phyloP scores from a whole-genome alignment of 2,113 vertebrate genomes.

The Pituophis catenifer region DNA sequence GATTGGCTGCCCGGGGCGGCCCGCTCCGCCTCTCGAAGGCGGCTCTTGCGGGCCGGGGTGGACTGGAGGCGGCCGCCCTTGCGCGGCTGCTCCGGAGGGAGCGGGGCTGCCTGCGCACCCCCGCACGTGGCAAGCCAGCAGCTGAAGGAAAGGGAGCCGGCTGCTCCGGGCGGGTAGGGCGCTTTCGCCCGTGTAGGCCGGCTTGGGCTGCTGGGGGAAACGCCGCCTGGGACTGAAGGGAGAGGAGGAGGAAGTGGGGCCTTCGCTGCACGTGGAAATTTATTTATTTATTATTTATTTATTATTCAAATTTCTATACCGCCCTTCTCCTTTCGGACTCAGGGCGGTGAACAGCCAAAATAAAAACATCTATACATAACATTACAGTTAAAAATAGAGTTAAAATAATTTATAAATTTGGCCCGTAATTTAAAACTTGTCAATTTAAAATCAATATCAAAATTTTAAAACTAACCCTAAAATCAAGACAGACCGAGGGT shows the following conservation, averaged over 20 bases:
- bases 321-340: too few relatives aligned
- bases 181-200: not conserved
- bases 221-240: not conserved
- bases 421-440: too few relatives aligned
- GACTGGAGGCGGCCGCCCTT: not conserved
- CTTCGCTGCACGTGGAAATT: not conserved
- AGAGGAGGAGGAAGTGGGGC: not conserved
- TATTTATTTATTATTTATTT: too few relatives aligned
- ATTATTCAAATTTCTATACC: too few relatives aligned
- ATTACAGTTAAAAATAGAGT: too few relatives aligned
- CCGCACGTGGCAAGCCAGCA: not conserved
- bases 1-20: constrained; percentile 7
- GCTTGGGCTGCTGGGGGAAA: not conserved
- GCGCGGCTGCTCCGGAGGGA: not conserved
- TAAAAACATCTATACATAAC: too few relatives aligned
- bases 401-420: too few relatives aligned
- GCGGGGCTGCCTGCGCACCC: not conserved
- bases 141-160: not conserved
- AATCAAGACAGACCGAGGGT: not conserved
- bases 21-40: constrained; percentile 1
- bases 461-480: too few relatives aligned
- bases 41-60: not conserved
- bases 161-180: not conserved
- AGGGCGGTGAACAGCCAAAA: too few relatives aligned
- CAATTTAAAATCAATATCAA: too few relatives aligned